phyloP scores from a whole-genome alignment of 1,140 invertebrate species.

The Mizuhopecten yessoensis region DNA sequence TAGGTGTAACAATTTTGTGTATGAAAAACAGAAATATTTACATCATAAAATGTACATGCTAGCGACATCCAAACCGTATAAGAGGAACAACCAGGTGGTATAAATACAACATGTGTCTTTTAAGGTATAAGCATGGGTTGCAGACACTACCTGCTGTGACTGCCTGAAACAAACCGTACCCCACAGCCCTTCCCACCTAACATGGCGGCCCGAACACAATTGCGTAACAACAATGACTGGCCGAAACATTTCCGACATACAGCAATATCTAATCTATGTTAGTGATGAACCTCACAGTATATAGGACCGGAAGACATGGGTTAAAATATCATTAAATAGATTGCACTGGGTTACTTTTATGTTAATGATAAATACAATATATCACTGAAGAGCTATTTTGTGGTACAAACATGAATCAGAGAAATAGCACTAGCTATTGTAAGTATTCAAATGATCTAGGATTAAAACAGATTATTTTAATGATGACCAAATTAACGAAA shows the following conservation, averaged over 20 bases:
- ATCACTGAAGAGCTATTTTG: not conserved
- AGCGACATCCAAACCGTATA: no score
- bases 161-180: slow-evolving; percentile 2
- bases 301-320: slow-evolving; percentile 6
- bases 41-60: no score
- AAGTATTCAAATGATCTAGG: not conserved
- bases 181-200: not conserved
- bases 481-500: not conserved
- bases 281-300: not conserved
- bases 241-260: not conserved
- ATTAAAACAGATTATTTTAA: not conserved
- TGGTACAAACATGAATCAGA: not conserved
- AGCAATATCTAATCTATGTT: not conserved
- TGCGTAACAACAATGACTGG: not conserved
- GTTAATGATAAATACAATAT: not conserved
- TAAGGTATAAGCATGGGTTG: not conserved
- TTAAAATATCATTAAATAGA: slow-evolving; percentile 7
- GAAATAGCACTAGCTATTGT: slow-evolving; percentile 1
- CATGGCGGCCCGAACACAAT: not conserved
- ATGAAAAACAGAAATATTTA: no score
- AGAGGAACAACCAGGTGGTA: no score
- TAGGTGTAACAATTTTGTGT: no score
- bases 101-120: no score
- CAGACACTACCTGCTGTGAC: not conserved
- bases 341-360: slow-evolving; percentile 24